Evolutionary conservation across 1,140 invertebrate species (phyloP).

Genomic region (Drosophila malerkotliana): DNA sequence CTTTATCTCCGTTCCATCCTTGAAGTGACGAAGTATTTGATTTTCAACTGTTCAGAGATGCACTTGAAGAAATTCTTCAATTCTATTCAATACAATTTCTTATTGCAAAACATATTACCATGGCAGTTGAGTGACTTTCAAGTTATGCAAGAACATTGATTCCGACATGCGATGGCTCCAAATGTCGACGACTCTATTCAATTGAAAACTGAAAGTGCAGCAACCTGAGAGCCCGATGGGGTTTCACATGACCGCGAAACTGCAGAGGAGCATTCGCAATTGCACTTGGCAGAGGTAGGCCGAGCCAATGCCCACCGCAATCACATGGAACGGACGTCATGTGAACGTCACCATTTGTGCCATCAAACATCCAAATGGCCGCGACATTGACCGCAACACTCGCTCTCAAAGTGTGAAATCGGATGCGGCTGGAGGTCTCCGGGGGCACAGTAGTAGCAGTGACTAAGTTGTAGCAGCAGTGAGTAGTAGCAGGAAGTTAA

Average conservation of each 20-base stretch:
- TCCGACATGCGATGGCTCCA: background rate
- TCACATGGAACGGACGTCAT: slow-evolving; percentile 34
- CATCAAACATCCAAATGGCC: slow-evolving; percentile 57
- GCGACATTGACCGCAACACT: slow-evolving; percentile 49
- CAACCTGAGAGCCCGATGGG: slow-evolving; percentile 37
- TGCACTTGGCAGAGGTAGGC: slow-evolving; percentile 52
- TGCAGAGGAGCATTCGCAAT: background rate
- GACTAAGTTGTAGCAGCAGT: background rate
- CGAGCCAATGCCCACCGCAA: slow-evolving; percentile 19
- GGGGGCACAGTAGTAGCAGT: background rate
- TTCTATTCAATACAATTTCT: background rate
- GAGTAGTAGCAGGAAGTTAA: background rate
- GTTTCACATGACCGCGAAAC: slow-evolving; percentile 49
- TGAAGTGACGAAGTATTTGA: slow-evolving; percentile 51
- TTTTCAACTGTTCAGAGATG: slow-evolving; percentile 24
- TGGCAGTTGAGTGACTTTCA: slow-evolving; percentile 7
- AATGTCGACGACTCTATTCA: slow-evolving; percentile 40
- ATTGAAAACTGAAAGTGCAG: slow-evolving; percentile 69
- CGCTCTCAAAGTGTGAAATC: slow-evolving; percentile 36
- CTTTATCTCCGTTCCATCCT: slow-evolving; percentile 27
- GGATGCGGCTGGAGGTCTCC: slow-evolving; percentile 27
- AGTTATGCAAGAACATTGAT: slow-evolving; percentile 58
- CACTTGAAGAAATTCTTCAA: background rate
- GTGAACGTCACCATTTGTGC: slow-evolving; percentile 37
- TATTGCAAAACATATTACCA: background rate